Evolutionary conservation across 2,888 invertebrate species (phyloP).

Genomic region (Drosophila differens): DNA sequence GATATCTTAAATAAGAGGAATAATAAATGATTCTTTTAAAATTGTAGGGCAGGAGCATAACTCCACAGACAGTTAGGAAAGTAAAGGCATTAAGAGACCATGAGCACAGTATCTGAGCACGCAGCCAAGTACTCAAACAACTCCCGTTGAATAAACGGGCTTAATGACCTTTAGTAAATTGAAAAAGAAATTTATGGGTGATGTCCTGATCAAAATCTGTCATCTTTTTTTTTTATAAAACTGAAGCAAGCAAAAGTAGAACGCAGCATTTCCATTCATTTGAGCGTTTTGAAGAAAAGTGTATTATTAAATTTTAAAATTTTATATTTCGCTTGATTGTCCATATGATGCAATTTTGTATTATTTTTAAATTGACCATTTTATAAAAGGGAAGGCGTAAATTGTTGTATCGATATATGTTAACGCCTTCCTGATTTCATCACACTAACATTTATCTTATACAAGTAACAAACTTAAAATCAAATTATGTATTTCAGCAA

Average conservation of each 20-base stretch:
- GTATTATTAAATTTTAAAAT: not conserved
- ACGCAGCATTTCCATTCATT: not conserved
- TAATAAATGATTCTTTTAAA: not conserved
- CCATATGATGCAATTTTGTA: not conserved
- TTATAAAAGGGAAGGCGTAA: not conserved
- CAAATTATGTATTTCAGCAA: constrained; percentile 88
- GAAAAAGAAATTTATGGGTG: not conserved
- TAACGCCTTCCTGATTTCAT: not conserved
- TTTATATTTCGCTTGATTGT: not conserved
- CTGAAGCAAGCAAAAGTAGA: not conserved
- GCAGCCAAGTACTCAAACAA: no score
- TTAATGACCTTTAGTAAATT: no score
- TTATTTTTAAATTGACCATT: not conserved
- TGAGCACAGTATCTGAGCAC: not conserved
- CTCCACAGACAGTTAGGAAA: not conserved
- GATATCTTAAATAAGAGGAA: not conserved
- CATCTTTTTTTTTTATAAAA: not conserved
- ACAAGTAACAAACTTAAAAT: not conserved
- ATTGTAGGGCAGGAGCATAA: not conserved
- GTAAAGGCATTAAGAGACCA: not conserved
- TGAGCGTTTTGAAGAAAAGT: not conserved
- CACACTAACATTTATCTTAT: not conserved
- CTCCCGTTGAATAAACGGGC: no score
- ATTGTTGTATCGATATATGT: not conserved
- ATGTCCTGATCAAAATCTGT: not conserved